Conservation (phyloP, 2,113 vertebrate genomes). For the Tachysurus fulvidraco region DNA sequence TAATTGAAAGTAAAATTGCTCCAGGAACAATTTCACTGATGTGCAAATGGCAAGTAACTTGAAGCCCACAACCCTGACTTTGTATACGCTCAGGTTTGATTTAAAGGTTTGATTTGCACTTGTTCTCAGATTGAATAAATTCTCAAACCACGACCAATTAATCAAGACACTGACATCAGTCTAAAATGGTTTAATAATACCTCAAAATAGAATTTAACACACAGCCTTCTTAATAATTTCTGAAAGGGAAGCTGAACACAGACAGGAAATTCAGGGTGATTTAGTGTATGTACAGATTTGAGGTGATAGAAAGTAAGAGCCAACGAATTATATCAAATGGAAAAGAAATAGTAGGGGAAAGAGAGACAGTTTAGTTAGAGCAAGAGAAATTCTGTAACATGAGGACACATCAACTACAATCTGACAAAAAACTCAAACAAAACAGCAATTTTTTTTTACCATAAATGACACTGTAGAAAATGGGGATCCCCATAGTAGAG, state of each 20-base stretch:
- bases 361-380: conserved; percentile 39
- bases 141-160: conserved; percentile 12
- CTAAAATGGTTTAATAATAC: conserved; percentile 73
- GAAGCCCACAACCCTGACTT: not conserved
- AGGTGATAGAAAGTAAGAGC: conserved; percentile 39
- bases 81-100: not conserved
- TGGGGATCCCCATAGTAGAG: conserved; percentile 23
- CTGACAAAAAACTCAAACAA: conserved; percentile 47
- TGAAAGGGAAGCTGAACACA: conserved; percentile 54
- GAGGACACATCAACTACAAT: conserved; percentile 48
- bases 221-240: conserved; percentile 57
- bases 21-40: conserved; percentile 15
- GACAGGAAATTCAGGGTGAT: conserved; percentile 60
- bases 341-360: conserved; percentile 29
- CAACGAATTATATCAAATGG: conserved; percentile 31
- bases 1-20: conserved; percentile 35
- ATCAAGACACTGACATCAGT: conserved; percentile 54
- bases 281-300: conserved; percentile 51
- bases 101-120: conserved; percentile 10
- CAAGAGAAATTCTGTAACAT: conserved; percentile 44
- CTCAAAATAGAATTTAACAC: conserved; percentile 76
- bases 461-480: conserved; percentile 53
- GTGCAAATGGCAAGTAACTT: not conserved
- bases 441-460: conserved; percentile 39
- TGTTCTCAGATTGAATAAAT: not conserved